phyloP scores from a whole-genome alignment of 2,797 vertebrate genomes.

The Dermochelys coriacea region DNA sequence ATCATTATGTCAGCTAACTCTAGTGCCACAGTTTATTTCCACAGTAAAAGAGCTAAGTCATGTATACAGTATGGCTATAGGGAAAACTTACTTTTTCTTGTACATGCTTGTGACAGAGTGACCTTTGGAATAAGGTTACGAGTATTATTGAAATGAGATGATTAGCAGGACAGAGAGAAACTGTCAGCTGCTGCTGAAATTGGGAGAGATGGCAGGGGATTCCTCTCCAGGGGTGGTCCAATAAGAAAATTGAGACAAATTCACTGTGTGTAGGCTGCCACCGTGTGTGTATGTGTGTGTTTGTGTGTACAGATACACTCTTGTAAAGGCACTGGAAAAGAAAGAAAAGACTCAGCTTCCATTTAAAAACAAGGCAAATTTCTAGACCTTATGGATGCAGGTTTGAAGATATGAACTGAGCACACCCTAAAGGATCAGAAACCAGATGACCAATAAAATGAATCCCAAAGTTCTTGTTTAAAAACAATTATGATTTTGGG shows the following conservation, averaged over 20 bases:
- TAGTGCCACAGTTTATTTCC: neutral
- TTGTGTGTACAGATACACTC: too few relatives aligned
- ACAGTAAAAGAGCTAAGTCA: neutral
- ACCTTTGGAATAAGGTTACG: slow-evolving; percentile 16
- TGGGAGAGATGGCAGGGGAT: neutral
- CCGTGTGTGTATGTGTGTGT: neutral
- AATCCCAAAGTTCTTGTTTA: neutral
- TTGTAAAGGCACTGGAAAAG: neutral
- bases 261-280: neutral
- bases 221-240: neutral
- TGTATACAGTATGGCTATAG: neutral
- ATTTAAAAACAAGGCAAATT: neutral
- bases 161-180: neutral
- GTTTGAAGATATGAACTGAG: neutral
- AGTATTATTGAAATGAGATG: slow-evolving; percentile 26
- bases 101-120: neutral
- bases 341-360: neutral
- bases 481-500: neutral
- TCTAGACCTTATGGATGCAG: neutral
- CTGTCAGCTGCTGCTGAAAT: slow-evolving; percentile 8
- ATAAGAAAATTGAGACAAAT: neutral
- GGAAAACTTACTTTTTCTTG: slow-evolving; percentile 1
- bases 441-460: neutral
- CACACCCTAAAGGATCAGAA: neutral
- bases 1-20: neutral